Base-by-base conservation (phyloP, 1,140 invertebrate genomes). In the Bombus sylvicola region DNA sequence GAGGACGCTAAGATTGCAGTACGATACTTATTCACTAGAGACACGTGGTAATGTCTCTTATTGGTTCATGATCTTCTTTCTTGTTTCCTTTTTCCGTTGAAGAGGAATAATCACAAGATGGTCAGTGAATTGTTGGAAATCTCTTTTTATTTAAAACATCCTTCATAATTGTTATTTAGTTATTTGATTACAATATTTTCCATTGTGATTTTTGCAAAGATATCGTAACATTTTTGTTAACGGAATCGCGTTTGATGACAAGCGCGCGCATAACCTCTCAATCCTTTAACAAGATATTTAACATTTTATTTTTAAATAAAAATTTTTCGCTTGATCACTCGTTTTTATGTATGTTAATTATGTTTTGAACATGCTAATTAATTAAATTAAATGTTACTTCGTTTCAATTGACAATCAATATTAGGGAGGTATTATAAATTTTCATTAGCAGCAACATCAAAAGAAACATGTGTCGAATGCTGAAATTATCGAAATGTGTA, bases 71-170 rank as follows among this genome's bases (percentile, higher is more conserved):
- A 34, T 22, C 39, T 80, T 47, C 39, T 57, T 37, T 6, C 77
- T 47, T 72, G 34, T 80, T 78, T 79, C 74, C 77, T 80, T 80
- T 80, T 80, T 43, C n/a, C 39, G 18, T 80, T 18, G 68, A 73
- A 85, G 77, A 53, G 3, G 66, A 73, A 37, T 28, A 39, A 1
- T 8, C 10, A 10, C 71, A 90, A 88, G 31, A 90, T 90, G 89
- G 89, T 90, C 81, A 86, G 89, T 90, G 39, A 47, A 59, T 4
- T 0, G 22, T 3, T 74, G n/a, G 31, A 79, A 90, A 90, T 90
- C 89, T 53, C 1, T 77, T 84, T 88, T 53, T 83, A 47, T 68
- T 75, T 79, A 37, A 31, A 74, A 34, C 86, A 90, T 90, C 89
- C 12, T 57, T 3, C 15, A 8, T 2, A 69, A 68, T 79, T 18